These are phyloP conservation scores for Psephotus haematonotus DNA, from an alignment of 2,113 vertebrate species.

Conservation along the genomic window DNA sequence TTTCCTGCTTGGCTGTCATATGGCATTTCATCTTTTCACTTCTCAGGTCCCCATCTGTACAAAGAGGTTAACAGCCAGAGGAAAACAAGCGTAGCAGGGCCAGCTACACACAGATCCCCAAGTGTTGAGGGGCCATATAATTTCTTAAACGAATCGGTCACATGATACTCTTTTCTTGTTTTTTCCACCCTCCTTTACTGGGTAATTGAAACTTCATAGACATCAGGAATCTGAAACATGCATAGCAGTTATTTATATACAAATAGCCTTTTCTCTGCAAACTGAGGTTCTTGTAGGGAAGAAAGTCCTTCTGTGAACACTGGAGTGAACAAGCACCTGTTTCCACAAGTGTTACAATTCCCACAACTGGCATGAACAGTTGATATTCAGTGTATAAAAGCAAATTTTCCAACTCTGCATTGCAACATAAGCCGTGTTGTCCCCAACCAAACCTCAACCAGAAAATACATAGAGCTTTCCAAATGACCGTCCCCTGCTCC, in stretches of 20 bases:
- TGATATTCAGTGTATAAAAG: neutral
- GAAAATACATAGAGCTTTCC: neutral
- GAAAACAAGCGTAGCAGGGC: neutral
- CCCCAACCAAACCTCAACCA: neutral
- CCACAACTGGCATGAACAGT: neutral
- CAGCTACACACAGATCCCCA: neutral
- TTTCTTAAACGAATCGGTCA: slow-evolving; percentile 35
- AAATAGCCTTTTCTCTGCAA: slow-evolving; percentile 19
- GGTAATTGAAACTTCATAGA: slow-evolving; percentile 33
- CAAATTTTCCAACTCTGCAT: neutral
- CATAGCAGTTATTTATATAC: neutral
- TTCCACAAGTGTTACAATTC: slow-evolving; percentile 3
- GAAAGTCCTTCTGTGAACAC: neutral
- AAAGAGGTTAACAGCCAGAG: neutral
- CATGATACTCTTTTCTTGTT: neutral
- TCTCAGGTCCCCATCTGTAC: neutral
- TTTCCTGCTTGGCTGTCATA: neutral
- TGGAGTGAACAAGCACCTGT: neutral
- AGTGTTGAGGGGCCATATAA: slow-evolving; percentile 5
- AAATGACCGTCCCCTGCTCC: neutral
- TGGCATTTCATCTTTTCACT: neutral
- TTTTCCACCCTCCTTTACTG: neutral
- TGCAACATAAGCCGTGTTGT: neutral
- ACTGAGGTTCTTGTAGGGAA: neutral
- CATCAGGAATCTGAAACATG: slow-evolving; percentile 35